Base-by-base conservation (phyloP, 2,113 vertebrate genomes). In the Indicator indicator region DNA sequence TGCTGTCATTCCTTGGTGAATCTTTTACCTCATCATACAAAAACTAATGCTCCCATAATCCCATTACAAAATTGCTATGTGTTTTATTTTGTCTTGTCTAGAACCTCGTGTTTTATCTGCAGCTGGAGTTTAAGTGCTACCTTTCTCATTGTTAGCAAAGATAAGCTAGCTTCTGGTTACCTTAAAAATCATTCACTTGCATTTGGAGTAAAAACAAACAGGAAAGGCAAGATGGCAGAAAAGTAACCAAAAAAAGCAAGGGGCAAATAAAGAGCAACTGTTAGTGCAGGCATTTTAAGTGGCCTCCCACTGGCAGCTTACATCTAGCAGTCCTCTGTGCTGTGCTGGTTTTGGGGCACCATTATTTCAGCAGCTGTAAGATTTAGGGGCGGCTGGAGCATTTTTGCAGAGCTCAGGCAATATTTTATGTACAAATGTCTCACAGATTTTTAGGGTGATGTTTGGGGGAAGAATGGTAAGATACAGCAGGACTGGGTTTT, bases 21-120 rank as follows among this genome's bases (percentile, higher is more conserved):
- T 90, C 55, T 93, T 44, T 93, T 94, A 80, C 76, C 68, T 71
- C 42, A 64, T 83, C 56, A n/a, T 74, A n/a, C 0, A 4, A 56
- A 89, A 94, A 93, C 42, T 60, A 85, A 89, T 74, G 64, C 87
- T 95, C 74, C 68, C 26, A 15, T 89, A 92, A 95, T 91, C 76
- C 52, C 48, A 30, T 94, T 91, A 80, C 60, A 74, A 33, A 87
- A 80, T n/a, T 36, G 27, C 16, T 87, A 60, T 77, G 40, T 54
- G 55, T 60, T 89, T 82, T 85, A n/a, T 92, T 94, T 93, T 89
- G 63, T 87, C 71, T 59, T 85, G 1, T 73, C 46, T 94, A 80
- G 63, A 82, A 46, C 42, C 17, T 79, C 69, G 50, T 16, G 1
- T 67, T 94, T 55, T 88, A 74, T 87, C 68, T 77, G 71, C 64